Conservation (phyloP, 2,888 invertebrate genomes). For the Oxyteleia sp. region DNA sequence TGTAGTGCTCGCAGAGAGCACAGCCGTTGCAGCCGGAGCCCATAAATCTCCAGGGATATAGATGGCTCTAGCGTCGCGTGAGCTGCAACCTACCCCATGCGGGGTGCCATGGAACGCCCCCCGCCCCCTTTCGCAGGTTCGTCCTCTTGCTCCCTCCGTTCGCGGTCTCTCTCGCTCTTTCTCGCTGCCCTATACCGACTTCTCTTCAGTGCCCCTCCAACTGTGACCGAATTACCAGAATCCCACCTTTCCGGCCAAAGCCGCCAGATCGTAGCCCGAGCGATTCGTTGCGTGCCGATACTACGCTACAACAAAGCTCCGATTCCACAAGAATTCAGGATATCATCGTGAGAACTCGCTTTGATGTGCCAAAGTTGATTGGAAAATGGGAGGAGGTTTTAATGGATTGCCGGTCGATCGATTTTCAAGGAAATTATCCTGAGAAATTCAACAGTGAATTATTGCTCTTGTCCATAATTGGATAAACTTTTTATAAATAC, state of each 20-base stretch:
- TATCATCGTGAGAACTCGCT: slow-evolving; percentile 63
- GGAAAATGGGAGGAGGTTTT: neutral
- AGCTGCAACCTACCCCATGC: slow-evolving; percentile 87
- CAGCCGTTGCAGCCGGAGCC: slow-evolving; percentile 86
- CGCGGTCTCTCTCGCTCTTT: slow-evolving; percentile 47
- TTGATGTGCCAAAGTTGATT: neutral
- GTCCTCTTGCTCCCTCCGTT: slow-evolving; percentile 37
- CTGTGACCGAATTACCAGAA: slow-evolving; percentile 85
- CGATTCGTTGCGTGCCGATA: slow-evolving; percentile 60
- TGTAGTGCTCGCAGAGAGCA: slow-evolving; percentile 84
- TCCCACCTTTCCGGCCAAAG: slow-evolving; percentile 81
- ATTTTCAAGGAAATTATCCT: neutral
- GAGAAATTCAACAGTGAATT: no score
- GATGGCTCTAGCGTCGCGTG: slow-evolving; percentile 88
- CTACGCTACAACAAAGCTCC: slow-evolving; percentile 42
- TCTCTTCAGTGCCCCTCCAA: slow-evolving; percentile 43
- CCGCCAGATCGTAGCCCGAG: slow-evolving; percentile 71
- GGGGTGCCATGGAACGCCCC: slow-evolving; percentile 85
- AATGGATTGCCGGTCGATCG: neutral
- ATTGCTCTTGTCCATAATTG: no score
- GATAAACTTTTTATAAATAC: no score
- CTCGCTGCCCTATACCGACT: slow-evolving; percentile 69
- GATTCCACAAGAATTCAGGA: slow-evolving; percentile 53
- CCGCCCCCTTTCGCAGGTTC: slow-evolving; percentile 77
- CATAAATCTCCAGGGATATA: slow-evolving; percentile 87